Percentiles rank a stretch among this genome's conserved stretches.
Conservation (phyloP, 2,797 vertebrate species). For the Molossus alvarezi region DNA sequence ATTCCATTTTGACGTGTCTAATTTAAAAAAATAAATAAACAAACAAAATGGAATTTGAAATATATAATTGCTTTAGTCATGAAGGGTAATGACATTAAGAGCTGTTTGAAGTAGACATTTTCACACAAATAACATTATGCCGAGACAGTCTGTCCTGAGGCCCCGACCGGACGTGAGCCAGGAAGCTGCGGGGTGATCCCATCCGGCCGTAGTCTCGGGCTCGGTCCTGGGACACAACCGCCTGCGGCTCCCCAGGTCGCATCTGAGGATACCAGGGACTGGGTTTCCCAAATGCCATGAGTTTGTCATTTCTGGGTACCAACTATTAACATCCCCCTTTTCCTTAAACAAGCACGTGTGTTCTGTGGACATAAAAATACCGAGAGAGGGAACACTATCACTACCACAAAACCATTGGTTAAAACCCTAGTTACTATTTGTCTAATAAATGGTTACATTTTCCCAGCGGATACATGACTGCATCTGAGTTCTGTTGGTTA, state of each 20-base stretch:
- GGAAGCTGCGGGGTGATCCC: rapidly evolving
- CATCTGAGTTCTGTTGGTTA: neutral
- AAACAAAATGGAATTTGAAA: constrained; percentile 53
- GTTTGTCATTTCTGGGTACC: neutral
- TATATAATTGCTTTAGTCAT: constrained; percentile 49
- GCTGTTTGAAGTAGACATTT: neutral
- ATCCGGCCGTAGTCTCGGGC: rapidly evolving
- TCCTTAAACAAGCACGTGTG: neutral
- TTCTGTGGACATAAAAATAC: neutral
- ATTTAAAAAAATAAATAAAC: neutral
- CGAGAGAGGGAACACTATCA: neutral
- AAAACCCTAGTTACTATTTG: neutral
- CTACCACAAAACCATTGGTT: neutral
- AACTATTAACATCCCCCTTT: too few species aligned
- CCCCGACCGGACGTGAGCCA: neutral
- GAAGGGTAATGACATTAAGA: neutral
- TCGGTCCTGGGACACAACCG: rapidly evolving
- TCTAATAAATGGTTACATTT: neutral
- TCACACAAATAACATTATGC: neutral
- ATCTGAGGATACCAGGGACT: neutral
- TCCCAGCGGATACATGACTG: rapidly evolving
- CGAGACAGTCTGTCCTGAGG: neutral
- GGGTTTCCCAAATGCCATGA: neutral
- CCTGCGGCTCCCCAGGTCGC: neutral
- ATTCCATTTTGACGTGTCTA: neutral